These are phyloP conservation scores for Temnothorax curvispinosus DNA, from an alignment of 1,140 invertebrate species.

Conservation along the genomic window DNA sequence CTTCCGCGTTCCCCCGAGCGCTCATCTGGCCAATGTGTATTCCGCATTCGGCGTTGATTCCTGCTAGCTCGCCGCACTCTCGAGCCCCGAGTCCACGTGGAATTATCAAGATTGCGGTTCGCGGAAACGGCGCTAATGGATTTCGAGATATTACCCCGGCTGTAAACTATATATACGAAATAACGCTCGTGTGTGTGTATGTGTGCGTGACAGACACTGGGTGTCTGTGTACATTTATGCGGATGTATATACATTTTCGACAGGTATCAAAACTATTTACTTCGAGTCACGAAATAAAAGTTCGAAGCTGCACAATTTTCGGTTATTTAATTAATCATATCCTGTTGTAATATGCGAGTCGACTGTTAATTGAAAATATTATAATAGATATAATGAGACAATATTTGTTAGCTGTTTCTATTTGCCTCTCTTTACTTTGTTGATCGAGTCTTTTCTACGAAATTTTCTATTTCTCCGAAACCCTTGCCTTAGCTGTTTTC, in stretches of 20 bases:
- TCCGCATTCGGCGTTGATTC: slow-evolving; percentile 40
- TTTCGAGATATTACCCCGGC: slow-evolving; percentile 44
- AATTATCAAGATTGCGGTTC: slow-evolving; percentile 64
- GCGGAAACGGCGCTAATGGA: slow-evolving; percentile 57
- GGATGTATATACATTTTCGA: neutral
- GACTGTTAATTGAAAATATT: neutral
- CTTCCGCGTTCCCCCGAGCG: neutral
- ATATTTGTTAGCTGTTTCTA: neutral
- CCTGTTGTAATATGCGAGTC: neutral
- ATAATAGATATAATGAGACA: neutral
- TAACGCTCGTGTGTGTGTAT: neutral
- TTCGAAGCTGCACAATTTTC: neutral
- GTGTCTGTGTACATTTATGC: neutral
- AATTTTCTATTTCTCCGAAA: neutral
- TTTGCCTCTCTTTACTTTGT: neutral
- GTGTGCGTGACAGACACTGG: neutral
- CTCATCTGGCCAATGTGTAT: slow-evolving; percentile 33
- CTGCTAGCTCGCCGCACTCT: neutral
- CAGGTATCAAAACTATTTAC: neutral
- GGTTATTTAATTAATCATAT: neutral
- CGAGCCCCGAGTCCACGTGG: slow-evolving; percentile 41
- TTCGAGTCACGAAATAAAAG: neutral
- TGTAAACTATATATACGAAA: slow-evolving; percentile 19
- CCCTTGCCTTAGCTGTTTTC: neutral
- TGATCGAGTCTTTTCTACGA: neutral